Evolutionary conservation across 2,888 invertebrate genomes (phyloP).

Genomic region (Tinea pellionella): DNA sequence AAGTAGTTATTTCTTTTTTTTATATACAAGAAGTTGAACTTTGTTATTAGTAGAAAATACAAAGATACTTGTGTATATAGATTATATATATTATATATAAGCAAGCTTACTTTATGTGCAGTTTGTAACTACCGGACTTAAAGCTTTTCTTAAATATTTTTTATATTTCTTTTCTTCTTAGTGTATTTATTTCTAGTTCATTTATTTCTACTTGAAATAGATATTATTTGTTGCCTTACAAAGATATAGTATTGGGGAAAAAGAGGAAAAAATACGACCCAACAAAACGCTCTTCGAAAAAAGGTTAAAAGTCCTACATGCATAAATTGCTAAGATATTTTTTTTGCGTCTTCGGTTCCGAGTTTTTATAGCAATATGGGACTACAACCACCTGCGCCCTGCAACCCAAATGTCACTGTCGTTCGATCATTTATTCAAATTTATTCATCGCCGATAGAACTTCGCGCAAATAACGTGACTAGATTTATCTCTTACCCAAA

Average conservation of each 20-base stretch:
- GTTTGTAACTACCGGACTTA: too few relatives aligned
- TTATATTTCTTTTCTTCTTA: too few relatives aligned
- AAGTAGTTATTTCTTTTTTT: too few relatives aligned
- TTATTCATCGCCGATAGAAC: conserved; percentile 34
- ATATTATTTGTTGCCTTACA: too few relatives aligned
- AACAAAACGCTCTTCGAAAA: neutral
- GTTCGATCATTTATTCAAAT: conserved; percentile 45
- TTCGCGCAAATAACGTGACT: neutral
- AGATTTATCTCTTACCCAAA: neutral
- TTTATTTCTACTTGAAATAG: too few relatives aligned
- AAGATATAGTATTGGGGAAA: neutral
- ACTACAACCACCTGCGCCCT: conserved; percentile 36
- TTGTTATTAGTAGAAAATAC: too few relatives aligned
- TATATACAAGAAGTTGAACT: too few relatives aligned
- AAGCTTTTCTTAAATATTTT: too few relatives aligned
- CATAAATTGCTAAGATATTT: conserved; percentile 9
- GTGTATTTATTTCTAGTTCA: too few relatives aligned
- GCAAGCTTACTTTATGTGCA: too few relatives aligned
- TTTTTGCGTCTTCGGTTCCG: neutral
- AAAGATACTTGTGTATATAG: too few relatives aligned
- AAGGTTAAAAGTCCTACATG: conserved; percentile 7
- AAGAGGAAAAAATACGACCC: neutral
- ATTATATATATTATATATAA: too few relatives aligned
- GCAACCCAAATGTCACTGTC: conserved; percentile 35
- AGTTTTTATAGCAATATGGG: conserved; percentile 31